A percentile compares a stretch with the other conserved stretches of the same genome.
Conservation (phyloP, 2,888 invertebrate genomes). For the Leucoma salicis region DNA sequence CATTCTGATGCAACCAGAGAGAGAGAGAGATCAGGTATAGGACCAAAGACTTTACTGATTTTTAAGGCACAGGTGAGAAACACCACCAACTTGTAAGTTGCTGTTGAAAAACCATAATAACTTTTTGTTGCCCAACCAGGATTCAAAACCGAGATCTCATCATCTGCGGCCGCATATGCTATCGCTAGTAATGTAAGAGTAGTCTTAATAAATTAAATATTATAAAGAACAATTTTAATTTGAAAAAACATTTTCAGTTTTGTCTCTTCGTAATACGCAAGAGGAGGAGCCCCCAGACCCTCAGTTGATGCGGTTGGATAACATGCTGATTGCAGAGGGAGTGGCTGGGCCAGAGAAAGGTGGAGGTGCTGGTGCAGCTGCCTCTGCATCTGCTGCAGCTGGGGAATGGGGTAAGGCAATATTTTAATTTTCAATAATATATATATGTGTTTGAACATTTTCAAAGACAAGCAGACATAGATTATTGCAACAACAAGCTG, state of each 20-base stretch:
- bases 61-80: too few relatives aligned
- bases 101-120: too few relatives aligned
- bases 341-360: constrained; percentile 98
- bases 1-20: too few relatives aligned
- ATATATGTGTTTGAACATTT: background rate
- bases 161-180: too few relatives aligned
- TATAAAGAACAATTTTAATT: too few relatives aligned
- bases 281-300: constrained; percentile 99
- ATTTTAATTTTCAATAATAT: background rate
- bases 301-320: constrained; percentile 98
- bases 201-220: too few relatives aligned
- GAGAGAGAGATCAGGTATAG: too few relatives aligned
- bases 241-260: constrained; percentile 88
- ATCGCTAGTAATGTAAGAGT: too few relatives aligned
- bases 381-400: constrained; percentile 94
- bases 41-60: too few relatives aligned
- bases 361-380: constrained; percentile 93
- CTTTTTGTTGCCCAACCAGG: too few relatives aligned
- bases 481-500: background rate
- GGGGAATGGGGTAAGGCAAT: constrained; percentile 78
- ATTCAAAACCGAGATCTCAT: too few relatives aligned
- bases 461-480: background rate
- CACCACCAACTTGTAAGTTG: too few relatives aligned
- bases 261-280: constrained; percentile 97
- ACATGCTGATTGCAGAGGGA: constrained; percentile 99